These are phyloP conservation scores for Cassiopea andromeda DNA, from an alignment of 30 jellyfish, hydroid and myxozoan species.

Conservation along the genomic window DNA sequence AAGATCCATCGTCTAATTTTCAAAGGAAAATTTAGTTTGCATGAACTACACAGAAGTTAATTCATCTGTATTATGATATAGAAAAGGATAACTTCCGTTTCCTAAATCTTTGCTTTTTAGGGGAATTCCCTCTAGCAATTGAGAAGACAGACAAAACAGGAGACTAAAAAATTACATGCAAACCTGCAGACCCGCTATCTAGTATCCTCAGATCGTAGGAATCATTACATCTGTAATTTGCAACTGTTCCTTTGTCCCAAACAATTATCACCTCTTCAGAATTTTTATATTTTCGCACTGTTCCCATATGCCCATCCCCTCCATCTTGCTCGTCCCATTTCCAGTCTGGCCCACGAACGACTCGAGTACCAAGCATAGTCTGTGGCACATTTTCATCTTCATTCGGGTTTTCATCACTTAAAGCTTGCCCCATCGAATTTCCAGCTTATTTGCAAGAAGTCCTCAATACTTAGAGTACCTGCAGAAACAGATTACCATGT, in stretches of 20 bases:
- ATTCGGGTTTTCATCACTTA: background rate
- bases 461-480: background rate
- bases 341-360: slow-evolving; percentile 96
- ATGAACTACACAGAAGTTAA: too few relatives aligned
- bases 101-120: too few relatives aligned
- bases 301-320: slow-evolving; percentile 94
- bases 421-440: background rate
- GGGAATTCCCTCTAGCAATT: background rate
- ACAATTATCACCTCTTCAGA: slow-evolving; percentile 85
- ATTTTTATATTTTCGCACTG: slow-evolving; percentile 85
- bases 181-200: background rate
- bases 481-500: background rate
- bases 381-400: background rate
- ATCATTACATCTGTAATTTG: slow-evolving; percentile 88
- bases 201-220: slow-evolving; percentile 25
- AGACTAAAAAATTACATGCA: background rate
- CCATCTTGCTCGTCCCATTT: slow-evolving; percentile 98
- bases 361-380: slow-evolving; percentile 66
- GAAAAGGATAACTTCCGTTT: too few relatives aligned
- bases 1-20: too few relatives aligned
- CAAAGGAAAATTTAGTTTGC: too few relatives aligned
- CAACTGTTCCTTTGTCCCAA: slow-evolving; percentile 98
- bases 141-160: background rate
- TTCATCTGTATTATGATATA: too few relatives aligned
- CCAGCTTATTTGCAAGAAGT: background rate